phyloP scores from a whole-genome alignment of 2,888 invertebrate species.

The Rhamphomyia laevipes region DNA sequence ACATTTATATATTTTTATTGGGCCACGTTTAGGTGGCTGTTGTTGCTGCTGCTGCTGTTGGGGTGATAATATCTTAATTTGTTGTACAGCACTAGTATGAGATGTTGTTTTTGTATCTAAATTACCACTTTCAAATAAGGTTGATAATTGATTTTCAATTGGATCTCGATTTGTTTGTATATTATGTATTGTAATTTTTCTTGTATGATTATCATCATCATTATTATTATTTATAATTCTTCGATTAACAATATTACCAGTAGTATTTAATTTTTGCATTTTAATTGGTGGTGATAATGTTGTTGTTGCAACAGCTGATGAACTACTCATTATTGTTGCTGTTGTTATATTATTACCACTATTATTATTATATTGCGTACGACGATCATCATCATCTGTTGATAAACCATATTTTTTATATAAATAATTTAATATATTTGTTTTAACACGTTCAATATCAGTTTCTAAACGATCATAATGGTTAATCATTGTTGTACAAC shows the following conservation, averaged over 20 bases:
- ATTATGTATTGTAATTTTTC: slow-evolving; percentile 22
- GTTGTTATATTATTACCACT: slow-evolving; percentile 6
- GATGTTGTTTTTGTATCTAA: not conserved
- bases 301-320: slow-evolving; percentile 12
- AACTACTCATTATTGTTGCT: slow-evolving; percentile 3
- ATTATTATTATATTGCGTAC: slow-evolving; percentile 6
- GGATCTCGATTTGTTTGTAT: slow-evolving; percentile 11
- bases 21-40: slow-evolving; percentile 18
- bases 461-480: slow-evolving; percentile 39
- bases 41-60: slow-evolving; percentile 18
- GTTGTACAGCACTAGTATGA: slow-evolving; percentile 22
- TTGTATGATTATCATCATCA: slow-evolving; percentile 18
- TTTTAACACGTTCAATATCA: slow-evolving; percentile 36
- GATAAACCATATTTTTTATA: slow-evolving; percentile 37
- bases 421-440: slow-evolving; percentile 32
- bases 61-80: slow-evolving; percentile 25
- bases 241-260: slow-evolving; percentile 20
- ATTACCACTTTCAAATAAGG: slow-evolving; percentile 11
- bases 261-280: slow-evolving; percentile 33
- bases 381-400: slow-evolving; percentile 22
- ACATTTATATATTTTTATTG: slow-evolving; percentile 38
- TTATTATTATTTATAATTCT: slow-evolving; percentile 17
- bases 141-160: slow-evolving; percentile 23
- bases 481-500: slow-evolving; percentile 38
- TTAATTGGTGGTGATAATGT: slow-evolving; percentile 30